Evolutionary conservation across 2,888 invertebrate genomes (phyloP), one percentile per base, ranked within the genome.

Genomic region (Fabriciana adippe): DNA sequence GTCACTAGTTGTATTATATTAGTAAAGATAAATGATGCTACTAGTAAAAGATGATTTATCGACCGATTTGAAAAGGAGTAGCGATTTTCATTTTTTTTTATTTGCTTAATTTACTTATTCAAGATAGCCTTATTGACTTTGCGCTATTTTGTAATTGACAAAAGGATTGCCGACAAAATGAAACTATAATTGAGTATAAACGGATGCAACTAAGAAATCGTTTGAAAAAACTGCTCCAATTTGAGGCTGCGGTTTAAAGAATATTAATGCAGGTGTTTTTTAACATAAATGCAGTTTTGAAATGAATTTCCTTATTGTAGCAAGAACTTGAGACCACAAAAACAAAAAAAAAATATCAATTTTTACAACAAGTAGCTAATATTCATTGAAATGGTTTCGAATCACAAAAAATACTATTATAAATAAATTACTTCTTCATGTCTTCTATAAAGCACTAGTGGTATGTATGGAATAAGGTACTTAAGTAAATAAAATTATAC

Each of bases 201-300:
- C 76, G 81, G 81, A 83, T 82, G 79, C 82, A 81, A 79, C 73
- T 79, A 72, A 81, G 78, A 77, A 80, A 82, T 80, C 72, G 81
- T 80, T 79, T 79, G 81, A 84, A 84, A 87, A 84, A 84, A 79
- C 78, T 72, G 76, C 73, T 76, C 78, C 81, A 79, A 79, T 84
- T 84, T 81, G 73, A 75, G 81, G 83, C 80, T 87, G 88, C 83
- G 87, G 88, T 88, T 82, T 74, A 57, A 55, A 74, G 57, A 66
- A 66, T 64, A 72, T 72, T 75, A 76, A 21, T 64, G 66, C 71
- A 71, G 71, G 71, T 71, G 71, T 50, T 64, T 79, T 79, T 80
- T 81, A 81, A 81, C 78, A 75, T 79, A 74, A 79, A 80, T 76
- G 51, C 50, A 45, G 53, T 60, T 64, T 66, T 68, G 47, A 51